Evolutionary conservation across 2,888 invertebrate genomes (phyloP), one percentile per base, ranked within the genome.

Genomic region (Auanema freiburgensis): DNA sequence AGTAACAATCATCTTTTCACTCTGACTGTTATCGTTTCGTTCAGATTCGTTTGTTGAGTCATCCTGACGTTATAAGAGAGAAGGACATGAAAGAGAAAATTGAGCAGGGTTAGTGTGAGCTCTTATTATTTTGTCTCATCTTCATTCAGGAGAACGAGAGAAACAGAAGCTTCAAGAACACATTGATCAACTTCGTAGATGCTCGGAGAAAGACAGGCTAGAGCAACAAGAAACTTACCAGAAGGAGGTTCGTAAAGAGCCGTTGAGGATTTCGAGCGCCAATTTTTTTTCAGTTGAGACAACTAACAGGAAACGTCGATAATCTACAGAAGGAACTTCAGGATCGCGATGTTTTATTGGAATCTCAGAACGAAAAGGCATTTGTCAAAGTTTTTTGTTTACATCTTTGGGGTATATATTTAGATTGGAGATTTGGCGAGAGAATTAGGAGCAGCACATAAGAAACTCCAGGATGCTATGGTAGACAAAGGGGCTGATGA

Each of bases 131-230:
- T 55, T 18, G 6, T n/a, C 25, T 42, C 14, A 56, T n/a, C 4
- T 5, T 23, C 11, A 56, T 63, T 53, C 18, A 63, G 66, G 68
- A 69, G 87, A 92, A 76, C 95, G 97, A 83, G 92, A 84, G 58
- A 67, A 74, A 8, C 59, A 60, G 11, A 74, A 79, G n/a, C 71
- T 83, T 5, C 71, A 76, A 53, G 76, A 79, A 44, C 69, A 70
- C 51, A 68, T 83, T n/a, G 82, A 82, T 57, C 74, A 74, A 43
- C 42, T 83, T 33, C 54, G 79, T 44, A 60, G 74, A 23, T 68
- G 66, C 41, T 67, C 74, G 0, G 82, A 82, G 59, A 80, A 77
- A 46, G 78, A 80, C 24, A 69, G 79, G 42, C 66, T 83, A 54
- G 66, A 76, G 50, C 78, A 77, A 57, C 72, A 78, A 57, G 74